These are phyloP conservation scores for Salvator merianae DNA, from an alignment of 2,113 vertebrate genomes.

Conservation along the genomic window DNA sequence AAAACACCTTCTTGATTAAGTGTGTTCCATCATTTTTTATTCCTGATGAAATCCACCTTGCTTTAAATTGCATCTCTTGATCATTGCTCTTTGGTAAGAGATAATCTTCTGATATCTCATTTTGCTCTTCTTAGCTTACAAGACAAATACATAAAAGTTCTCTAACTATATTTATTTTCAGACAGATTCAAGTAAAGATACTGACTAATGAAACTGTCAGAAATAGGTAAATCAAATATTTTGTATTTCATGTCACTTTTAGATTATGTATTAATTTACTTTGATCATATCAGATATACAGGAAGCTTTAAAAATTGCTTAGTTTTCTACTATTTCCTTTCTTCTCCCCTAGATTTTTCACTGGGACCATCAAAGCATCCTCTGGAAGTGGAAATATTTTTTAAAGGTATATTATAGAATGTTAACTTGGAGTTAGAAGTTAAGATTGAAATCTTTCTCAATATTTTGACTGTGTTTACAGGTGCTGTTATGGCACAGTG, in stretches of 20 bases:
- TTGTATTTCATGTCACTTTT: neutral
- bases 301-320: neutral
- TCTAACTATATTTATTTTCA: slow-evolving; percentile 33
- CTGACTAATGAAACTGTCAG: slow-evolving; percentile 33
- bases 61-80: neutral
- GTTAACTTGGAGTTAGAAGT: neutral
- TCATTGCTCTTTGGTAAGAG: slow-evolving; percentile 1
- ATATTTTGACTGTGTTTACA: neutral
- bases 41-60: slow-evolving; percentile 13
- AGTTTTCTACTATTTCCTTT: neutral
- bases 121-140: neutral
- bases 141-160: neutral
- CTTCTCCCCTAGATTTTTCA: neutral
- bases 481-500: neutral
- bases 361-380: neutral
- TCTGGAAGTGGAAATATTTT: neutral
- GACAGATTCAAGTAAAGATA: neutral
- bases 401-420: neutral
- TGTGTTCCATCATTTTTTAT: neutral
- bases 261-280: neutral
- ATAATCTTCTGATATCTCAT: slow-evolving; percentile 17
- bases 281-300: slow-evolving; percentile 14
- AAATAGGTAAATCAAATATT: slow-evolving; percentile 10
- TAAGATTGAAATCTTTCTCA: neutral
- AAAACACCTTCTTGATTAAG: slow-evolving; percentile 29